These are phyloP conservation scores for Pollachius pollachius DNA, from an alignment of 2,113 vertebrate genomes.

Conservation along the genomic window DNA sequence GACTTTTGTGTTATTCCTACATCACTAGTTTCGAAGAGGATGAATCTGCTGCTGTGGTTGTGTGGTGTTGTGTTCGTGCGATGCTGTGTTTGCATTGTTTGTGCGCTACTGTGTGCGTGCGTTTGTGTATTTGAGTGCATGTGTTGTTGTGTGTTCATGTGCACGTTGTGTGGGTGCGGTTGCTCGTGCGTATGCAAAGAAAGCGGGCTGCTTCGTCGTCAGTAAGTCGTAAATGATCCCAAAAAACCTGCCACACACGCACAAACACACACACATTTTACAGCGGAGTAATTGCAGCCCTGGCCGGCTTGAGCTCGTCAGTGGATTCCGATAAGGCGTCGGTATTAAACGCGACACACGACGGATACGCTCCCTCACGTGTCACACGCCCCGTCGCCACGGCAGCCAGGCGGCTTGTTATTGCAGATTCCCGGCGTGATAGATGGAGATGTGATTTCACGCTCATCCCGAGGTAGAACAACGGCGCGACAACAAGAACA, in stretches of 20 bases:
- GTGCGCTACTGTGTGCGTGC: no score
- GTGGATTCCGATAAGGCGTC: slow-evolving; percentile 56
- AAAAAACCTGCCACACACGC: slow-evolving; percentile 18
- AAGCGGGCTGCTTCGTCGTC: slow-evolving; percentile 48
- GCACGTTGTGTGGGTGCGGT: slow-evolving; percentile 1
- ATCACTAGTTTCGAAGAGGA: no score
- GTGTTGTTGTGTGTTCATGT: background rate
- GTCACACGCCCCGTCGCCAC: slow-evolving; percentile 12
- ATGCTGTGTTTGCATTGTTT: no score
- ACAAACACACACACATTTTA: slow-evolving; percentile 34
- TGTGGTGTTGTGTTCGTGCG: no score
- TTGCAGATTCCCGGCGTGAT: slow-evolving; percentile 51
- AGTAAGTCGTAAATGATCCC: slow-evolving; percentile 49
- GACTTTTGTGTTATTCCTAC: no score
- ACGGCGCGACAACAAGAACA: slow-evolving; percentile 29
- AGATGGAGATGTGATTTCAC: slow-evolving; percentile 53
- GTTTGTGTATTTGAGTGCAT: no score
- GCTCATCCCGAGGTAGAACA: slow-evolving; percentile 40
- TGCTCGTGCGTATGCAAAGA: slow-evolving; percentile 13
- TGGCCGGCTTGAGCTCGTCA: slow-evolving; percentile 65
- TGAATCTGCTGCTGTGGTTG: no score
- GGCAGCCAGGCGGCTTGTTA: slow-evolving; percentile 42
- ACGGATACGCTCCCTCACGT: slow-evolving; percentile 53
- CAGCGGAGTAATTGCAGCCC: slow-evolving; percentile 53
- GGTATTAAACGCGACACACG: slow-evolving; percentile 71